Base-by-base conservation (phyloP, 2,797 vertebrate genomes). In the Lepilemur septentrionalis region DNA sequence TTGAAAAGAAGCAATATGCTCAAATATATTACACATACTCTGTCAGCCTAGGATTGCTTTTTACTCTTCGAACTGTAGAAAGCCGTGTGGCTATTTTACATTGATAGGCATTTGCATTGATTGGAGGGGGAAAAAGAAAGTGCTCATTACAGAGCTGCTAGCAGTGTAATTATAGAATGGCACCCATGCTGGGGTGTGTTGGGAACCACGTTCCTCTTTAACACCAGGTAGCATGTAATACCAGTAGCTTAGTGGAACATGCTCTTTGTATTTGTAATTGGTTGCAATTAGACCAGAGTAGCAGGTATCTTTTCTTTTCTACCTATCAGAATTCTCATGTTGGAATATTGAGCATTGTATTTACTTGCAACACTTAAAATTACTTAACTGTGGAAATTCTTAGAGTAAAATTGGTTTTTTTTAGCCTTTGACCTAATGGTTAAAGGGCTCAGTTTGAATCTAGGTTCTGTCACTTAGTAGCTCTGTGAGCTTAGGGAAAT, bases 61-160 rank as follows among this genome's bases (percentile, higher is more conserved):
- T 95, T 78, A 35, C 30, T 97, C 79, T 61, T 41, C 25, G 78
- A 43, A 61, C 65, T 86, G 48, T 35, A 72, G 83, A 95, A 22
- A 59, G 69, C 89, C 92, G 43, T 92, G 5, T 81, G 92, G n/a
- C 6, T 89, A 32, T 91, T 96, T 95, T 38, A 69, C 89, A 30
- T 95, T 96, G 94, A 94, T 72, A 94, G 85, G n/a, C 96, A 96
- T 94, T 97, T 55, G 72, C 96, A 78, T 96, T 97, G 94, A 94
- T 93, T 96, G 72, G 41, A 96, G 18, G 18, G 38, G 52, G 65
- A 4, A 14, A 91, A 92, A 84, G 43, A 30, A 96, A 96, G 75
- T 76, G 75, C 80, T 97, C 87, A 75, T 97, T 97, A 94, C 55
- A 85, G 92, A 73, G 43, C 46, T 94, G 59, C 57, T 91, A 89